Evolutionary conservation across 2,113 vertebrate genomes (phyloP), one percentile per base, ranked within the genome.

Genomic region (Amblyopsis rosae): DNA sequence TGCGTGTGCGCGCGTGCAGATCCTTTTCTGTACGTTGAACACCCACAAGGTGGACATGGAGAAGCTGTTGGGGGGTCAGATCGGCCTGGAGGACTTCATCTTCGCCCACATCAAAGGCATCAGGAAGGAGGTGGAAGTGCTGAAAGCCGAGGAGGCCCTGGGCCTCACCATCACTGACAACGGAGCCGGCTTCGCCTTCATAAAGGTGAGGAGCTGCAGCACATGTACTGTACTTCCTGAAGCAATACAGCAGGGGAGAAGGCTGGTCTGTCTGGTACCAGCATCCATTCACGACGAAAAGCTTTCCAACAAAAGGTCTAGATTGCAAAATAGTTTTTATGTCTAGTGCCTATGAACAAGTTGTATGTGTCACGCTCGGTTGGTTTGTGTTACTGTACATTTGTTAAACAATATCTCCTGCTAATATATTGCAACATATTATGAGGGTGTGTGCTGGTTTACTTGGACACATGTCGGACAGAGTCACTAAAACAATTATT

Each of bases 131-230:
- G 94, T 99, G 64, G 94, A 94, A 41, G 67, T 98, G 32, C 82
- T 90, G 67, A 99, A 99, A 81, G 89, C 93, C 0, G 94, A 98
- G 59, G 94, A 98, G 3, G 90, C 94, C 9, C 94, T 99, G 69
- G 98, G 98, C 0, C 93, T 99, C 80, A 98, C 96, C 32, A 98
- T 99, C 88, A 98, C 98, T 1, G 98, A 99, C 87, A 99, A 98
- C 53, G 98, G 98, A 50, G 90, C 82, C 0, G 95, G 96, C 54
- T 95, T 90, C 55, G 93, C 96, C 4, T 99, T 99, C 80, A 98
- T 99, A 78, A 99, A 98, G 95, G 97, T 98, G 90, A 86, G 80
- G 62, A 47, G 59, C 19, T 2, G 1, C 47, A 59, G 12, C 26
- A 49, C 8, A 57, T 56, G 2, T 8, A 13, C 1, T 54, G 12